phyloP scores from a whole-genome alignment of 2,888 invertebrate species.

The Aspidiotus destructor region DNA sequence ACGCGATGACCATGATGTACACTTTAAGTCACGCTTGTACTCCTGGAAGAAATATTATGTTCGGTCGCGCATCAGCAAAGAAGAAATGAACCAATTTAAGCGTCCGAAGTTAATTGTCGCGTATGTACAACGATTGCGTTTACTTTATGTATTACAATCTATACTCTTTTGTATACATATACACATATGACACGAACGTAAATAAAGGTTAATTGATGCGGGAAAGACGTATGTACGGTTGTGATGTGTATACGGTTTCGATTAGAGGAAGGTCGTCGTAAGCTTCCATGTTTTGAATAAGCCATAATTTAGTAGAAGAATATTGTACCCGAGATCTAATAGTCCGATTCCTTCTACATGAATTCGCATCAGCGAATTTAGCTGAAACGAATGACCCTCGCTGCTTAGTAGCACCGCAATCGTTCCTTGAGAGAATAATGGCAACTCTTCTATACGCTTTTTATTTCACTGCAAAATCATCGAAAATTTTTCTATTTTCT shows the following conservation, averaged over 20 bases:
- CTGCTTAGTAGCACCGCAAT: too few relatives aligned
- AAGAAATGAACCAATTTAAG: constrained; percentile 1
- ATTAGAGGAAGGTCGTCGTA: constrained; percentile 27
- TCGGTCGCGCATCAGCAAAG: neutral
- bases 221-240: constrained; percentile 32
- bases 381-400: too few relatives aligned
- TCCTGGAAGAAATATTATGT: neutral
- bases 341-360: too few relatives aligned
- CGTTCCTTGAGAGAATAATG: too few relatives aligned
- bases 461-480: too few relatives aligned
- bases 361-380: too few relatives aligned
- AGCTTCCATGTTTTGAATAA: neutral
- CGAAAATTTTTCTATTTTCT: too few relatives aligned
- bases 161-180: neutral
- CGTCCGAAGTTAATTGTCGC: constrained; percentile 10
- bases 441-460: too few relatives aligned
- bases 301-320: too few relatives aligned
- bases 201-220: constrained; percentile 35
- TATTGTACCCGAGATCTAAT: too few relatives aligned
- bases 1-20: too few relatives aligned
- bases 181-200: constrained; percentile 8
- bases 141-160: neutral
- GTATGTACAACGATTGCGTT: neutral
- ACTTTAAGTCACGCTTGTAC: neutral
- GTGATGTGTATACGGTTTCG: constrained; percentile 21